These are phyloP conservation scores for Myotis lucifugus DNA, from an alignment of 2,113 vertebrate species.

Conservation along the genomic window DNA sequence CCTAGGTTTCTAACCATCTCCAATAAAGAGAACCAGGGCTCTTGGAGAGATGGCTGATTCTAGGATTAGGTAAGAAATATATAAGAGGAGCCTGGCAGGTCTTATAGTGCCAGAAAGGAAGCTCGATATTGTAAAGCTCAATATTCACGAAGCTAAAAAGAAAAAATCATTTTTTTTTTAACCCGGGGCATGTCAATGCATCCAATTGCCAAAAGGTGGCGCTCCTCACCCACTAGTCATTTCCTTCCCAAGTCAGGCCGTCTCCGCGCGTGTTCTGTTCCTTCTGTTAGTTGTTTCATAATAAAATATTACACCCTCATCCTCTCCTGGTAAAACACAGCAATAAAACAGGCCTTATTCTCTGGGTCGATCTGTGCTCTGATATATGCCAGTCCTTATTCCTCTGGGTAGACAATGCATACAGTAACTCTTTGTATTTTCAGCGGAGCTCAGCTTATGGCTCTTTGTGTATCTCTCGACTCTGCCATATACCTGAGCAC, in stretches of 20 bases:
- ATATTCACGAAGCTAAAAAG: not conserved
- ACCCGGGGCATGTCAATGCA: not conserved
- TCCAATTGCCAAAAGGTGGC: constrained; percentile 84
- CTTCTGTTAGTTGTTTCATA: constrained; percentile 63
- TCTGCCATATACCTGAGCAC: fast-evolving
- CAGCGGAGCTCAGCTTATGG: not conserved
- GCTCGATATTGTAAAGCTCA: not conserved
- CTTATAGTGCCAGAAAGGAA: not conserved
- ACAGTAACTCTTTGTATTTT: constrained; percentile 29
- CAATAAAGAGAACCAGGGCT: not conserved
- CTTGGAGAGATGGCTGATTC: not conserved
- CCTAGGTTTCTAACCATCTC: not conserved
- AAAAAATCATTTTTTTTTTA: not conserved
- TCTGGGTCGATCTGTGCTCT: constrained; percentile 44
- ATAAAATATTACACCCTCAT: constrained; percentile 67
- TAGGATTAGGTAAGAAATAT: not conserved
- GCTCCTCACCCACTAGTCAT: constrained; percentile 75
- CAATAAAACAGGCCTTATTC: constrained; percentile 48
- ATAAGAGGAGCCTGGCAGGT: not conserved
- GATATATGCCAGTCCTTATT: constrained; percentile 34
- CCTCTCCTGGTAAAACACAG: constrained; percentile 65
- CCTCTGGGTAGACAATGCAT: not conserved
- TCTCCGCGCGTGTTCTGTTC: not conserved
- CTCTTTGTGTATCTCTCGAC: not conserved
- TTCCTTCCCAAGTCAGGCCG: fast-evolving